Percentiles rank a stretch among this genome's conserved stretches.
phyloP scores from a whole-genome alignment of 2,888 invertebrate species.

The Drosophila mercatorum region DNA sequence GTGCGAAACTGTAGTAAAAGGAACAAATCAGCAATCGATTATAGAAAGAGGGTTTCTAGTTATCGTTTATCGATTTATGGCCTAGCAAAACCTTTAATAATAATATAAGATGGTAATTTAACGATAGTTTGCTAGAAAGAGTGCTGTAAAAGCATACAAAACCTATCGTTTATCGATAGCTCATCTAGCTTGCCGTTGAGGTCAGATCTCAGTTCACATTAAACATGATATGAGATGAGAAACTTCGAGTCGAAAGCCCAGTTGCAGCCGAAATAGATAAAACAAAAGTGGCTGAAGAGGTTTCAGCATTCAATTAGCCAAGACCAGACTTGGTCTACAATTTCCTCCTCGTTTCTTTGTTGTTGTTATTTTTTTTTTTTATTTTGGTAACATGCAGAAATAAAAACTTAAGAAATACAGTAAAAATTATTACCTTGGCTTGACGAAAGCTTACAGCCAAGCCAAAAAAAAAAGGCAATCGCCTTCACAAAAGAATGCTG shows the following conservation, averaged over 20 bases:
- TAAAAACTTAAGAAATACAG: constrained; percentile 23
- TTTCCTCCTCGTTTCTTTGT: constrained; percentile 9
- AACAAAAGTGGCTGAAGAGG: neutral
- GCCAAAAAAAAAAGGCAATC: constrained; percentile 44
- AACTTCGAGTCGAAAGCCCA: constrained; percentile 6
- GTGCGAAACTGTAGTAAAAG: neutral
- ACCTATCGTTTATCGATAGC: neutral
- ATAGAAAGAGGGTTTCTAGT: too few species aligned
- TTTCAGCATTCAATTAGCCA: constrained; percentile 28
- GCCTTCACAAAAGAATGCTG: constrained; percentile 77
- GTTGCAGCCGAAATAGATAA: neutral
- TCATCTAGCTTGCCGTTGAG: neutral
- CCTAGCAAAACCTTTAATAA: too few species aligned
- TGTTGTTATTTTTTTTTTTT: constrained; percentile 3
- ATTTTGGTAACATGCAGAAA: constrained; percentile 32
- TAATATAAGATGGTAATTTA: neutral
- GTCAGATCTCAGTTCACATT: neutral
- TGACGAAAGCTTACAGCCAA: constrained; percentile 33
- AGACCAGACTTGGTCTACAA: constrained; percentile 23
- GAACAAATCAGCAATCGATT: neutral
- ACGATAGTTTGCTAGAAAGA: neutral
- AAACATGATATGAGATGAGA: neutral
- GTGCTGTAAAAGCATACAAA: neutral
- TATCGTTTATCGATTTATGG: neutral
- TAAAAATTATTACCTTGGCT: constrained; percentile 68